These are phyloP conservation scores for Acanthosepion esculentum DNA, from an alignment of 2,888 invertebrate genomes.

Conservation along the genomic window DNA sequence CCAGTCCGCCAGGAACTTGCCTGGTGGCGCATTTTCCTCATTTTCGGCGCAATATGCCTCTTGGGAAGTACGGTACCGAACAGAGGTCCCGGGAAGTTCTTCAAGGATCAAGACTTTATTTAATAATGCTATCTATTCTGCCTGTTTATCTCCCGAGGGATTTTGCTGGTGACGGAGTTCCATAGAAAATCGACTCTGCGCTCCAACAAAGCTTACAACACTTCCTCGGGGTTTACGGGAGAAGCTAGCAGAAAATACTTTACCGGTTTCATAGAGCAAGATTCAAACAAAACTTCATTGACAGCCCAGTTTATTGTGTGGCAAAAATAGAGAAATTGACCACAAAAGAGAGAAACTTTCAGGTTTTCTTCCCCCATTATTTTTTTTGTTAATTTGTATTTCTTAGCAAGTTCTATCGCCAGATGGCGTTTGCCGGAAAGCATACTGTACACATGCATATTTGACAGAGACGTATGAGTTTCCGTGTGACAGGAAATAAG, in stretches of 20 bases:
- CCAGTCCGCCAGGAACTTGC: background rate
- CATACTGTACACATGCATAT: background rate
- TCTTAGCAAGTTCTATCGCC: background rate
- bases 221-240: background rate
- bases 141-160: background rate
- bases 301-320: background rate
- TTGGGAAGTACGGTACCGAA: constrained; percentile 18
- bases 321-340: background rate
- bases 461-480: background rate
- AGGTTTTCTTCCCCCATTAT: background rate
- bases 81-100: constrained; percentile 33
- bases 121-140: constrained; percentile 22
- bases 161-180: background rate
- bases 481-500: background rate
- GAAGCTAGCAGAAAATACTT: background rate
- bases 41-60: background rate
- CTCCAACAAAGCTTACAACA: background rate
- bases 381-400: background rate
- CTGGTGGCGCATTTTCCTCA: background rate
- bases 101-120: constrained; percentile 22
- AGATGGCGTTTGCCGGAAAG: background rate
- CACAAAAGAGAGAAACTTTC: background rate
- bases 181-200: background rate
- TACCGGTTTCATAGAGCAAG: background rate
- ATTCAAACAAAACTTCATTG: background rate